Evolutionary conservation across 2,113 vertebrate species (phyloP).

Genomic region (Actenoides lindsayi): DNA sequence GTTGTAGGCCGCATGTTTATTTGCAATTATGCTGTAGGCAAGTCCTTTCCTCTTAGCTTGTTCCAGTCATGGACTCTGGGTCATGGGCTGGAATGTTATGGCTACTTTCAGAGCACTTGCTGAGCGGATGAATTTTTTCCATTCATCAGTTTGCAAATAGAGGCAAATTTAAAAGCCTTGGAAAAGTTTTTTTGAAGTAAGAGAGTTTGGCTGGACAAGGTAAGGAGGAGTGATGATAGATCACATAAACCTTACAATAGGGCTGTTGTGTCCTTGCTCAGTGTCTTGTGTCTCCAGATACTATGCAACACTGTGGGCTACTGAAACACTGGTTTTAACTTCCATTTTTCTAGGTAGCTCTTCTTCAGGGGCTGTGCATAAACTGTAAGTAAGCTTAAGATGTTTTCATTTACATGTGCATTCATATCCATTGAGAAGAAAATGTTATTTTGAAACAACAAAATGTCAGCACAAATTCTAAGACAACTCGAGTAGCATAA

Average conservation of each 20-base stretch:
- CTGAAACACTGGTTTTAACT: not conserved
- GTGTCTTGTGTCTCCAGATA: not conserved
- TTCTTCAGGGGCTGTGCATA: not conserved
- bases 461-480: not conserved
- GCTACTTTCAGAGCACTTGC: not conserved
- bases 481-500: not conserved
- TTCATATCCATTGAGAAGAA: not conserved
- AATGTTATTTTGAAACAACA: not conserved
- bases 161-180: not conserved
- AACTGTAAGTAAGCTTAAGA: not conserved
- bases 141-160: conserved; percentile 46
- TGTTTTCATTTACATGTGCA: not conserved
- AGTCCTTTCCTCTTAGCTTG: not conserved
- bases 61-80: not conserved
- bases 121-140: conserved; percentile 43
- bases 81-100: not conserved
- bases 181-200: not conserved
- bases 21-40: conserved; percentile 22
- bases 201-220: not conserved
- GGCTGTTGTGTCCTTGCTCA: not conserved
- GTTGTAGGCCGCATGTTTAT: not conserved
- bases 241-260: not conserved
- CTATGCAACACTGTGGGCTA: not conserved
- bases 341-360: not conserved
- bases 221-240: not conserved